A percentile compares a stretch with the other conserved stretches of the same genome.
Evolutionary conservation across 2,888 invertebrate species (phyloP).

Genomic region (Athripsodes cinereus): DNA sequence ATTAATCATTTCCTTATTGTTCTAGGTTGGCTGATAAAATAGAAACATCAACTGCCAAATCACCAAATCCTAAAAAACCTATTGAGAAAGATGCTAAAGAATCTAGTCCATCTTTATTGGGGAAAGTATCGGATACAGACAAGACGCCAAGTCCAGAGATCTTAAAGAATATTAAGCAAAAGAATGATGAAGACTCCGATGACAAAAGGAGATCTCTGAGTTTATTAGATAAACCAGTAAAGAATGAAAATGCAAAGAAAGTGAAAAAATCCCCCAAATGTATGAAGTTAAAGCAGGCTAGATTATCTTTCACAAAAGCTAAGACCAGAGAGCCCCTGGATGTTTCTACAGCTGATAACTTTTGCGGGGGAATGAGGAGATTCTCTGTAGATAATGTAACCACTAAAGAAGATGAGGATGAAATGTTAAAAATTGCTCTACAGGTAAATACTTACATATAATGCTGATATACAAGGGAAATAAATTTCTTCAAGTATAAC

Average conservation of each 20-base stretch:
- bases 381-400: conserved; percentile 3
- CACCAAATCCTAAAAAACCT: not conserved
- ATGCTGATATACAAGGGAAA: too few relatives aligned
- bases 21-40: conserved; percentile 1
- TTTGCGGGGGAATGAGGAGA: conserved; percentile 21
- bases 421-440: conserved; percentile 16
- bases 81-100: not conserved
- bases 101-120: conserved; percentile 9
- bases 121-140: conserved; percentile 7
- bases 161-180: not conserved
- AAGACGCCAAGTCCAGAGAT: conserved; percentile 4
- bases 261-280: conserved; percentile 2
- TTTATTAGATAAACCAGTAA: conserved; percentile 6
- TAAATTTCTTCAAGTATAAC: too few relatives aligned
- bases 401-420: conserved; percentile 14
- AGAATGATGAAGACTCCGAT: not conserved
- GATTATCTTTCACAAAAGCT: conserved; percentile 17
- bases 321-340: conserved; percentile 15
- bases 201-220: conserved; percentile 14
- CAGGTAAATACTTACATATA: conserved; percentile 13
- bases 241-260: not conserved
- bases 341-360: conserved; percentile 15
- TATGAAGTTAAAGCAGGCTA: conserved; percentile 22
- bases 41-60: conserved; percentile 2
- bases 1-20: too few relatives aligned